Evolutionary conservation across 1,140 invertebrate genomes (phyloP).

Genomic region (Araneus ventricosus): DNA sequence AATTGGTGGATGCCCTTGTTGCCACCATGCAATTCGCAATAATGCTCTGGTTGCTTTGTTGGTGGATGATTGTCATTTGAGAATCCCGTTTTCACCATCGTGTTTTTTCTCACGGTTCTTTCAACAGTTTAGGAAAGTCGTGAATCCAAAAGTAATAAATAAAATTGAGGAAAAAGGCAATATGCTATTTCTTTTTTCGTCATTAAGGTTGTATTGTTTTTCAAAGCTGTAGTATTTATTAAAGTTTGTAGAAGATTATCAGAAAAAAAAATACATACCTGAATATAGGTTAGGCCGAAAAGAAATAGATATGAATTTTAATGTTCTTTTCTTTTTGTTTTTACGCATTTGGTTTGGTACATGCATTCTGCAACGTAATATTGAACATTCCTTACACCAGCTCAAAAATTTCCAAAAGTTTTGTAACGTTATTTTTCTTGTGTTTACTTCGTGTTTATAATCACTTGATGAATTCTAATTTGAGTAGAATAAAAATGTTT

Average conservation of each 20-base stretch:
- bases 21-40: background rate
- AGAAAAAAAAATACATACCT: background rate
- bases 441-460: no score
- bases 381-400: no score
- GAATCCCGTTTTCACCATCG: background rate
- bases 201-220: background rate
- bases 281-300: background rate
- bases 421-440: no score
- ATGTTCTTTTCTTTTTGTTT: background rate
- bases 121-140: background rate
- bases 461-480: no score
- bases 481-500: no score
- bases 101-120: background rate
- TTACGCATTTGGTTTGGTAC: background rate
- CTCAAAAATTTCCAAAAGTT: no score
- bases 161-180: background rate
- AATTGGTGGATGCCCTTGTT: constrained; percentile 27
- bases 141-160: background rate
- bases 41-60: background rate
- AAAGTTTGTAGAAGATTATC: background rate
- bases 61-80: background rate
- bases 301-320: background rate
- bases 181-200: background rate
- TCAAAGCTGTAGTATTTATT: background rate
- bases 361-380: no score